Conservation (phyloP, 2,797 vertebrate species). For the Micropoecilia bifurca region DNA sequence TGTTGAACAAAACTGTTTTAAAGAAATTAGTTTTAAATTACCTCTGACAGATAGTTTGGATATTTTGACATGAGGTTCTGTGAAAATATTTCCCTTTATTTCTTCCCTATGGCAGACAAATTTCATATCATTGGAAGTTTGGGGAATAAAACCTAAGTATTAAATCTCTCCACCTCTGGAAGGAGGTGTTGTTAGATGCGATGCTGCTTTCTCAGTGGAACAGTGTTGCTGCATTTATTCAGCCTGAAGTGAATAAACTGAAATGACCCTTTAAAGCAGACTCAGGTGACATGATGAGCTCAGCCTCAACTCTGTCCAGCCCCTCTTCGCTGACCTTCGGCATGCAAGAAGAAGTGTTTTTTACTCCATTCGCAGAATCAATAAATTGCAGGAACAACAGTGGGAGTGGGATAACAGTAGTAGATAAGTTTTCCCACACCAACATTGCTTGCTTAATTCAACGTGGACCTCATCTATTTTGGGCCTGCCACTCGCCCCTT, state of each 20-base stretch:
- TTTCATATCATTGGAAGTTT: not conserved
- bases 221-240: not conserved
- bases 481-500: constrained; percentile 23
- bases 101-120: not conserved
- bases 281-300: constrained; percentile 31
- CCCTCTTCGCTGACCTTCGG: constrained; percentile 69
- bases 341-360: constrained; percentile 61
- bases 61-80: not conserved
- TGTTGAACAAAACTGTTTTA: not conserved
- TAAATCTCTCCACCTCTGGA: not conserved
- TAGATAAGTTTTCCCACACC: constrained; percentile 28
- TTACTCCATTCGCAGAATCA: constrained; percentile 67
- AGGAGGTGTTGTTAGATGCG: not conserved
- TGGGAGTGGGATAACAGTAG: constrained; percentile 45
- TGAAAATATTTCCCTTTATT: not conserved
- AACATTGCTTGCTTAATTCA: constrained; percentile 33
- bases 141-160: not conserved
- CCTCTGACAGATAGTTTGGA: not conserved
- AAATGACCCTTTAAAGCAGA: not conserved
- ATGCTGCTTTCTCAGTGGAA: not conserved
- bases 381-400: constrained; percentile 50
- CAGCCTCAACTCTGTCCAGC: constrained; percentile 61
- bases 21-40: not conserved
- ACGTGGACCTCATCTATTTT: constrained; percentile 23
- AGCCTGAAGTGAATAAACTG: not conserved